Evolutionary conservation across 2,888 invertebrate species (phyloP).

Genomic region (Tricholauxania praeusta): DNA sequence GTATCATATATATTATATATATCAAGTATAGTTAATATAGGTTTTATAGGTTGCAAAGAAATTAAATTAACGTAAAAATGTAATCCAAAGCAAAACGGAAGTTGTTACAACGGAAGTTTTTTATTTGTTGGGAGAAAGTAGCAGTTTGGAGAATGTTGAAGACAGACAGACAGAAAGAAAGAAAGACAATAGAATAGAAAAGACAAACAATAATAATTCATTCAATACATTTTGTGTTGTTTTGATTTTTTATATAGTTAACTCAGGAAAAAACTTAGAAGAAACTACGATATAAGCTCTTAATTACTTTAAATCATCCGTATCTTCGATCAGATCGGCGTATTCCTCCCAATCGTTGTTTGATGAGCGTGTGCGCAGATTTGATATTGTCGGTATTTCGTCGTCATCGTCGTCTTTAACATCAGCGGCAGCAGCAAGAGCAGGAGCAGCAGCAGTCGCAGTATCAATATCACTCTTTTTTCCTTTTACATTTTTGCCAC

Average conservation of each 20-base stretch:
- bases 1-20: too few relatives aligned
- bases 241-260: conserved; percentile 38
- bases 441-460: neutral
- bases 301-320: conserved; percentile 70
- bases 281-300: conserved; percentile 69
- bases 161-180: conserved; percentile 40
- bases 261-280: conserved; percentile 66
- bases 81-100: conserved; percentile 9
- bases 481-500: neutral
- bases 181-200: conserved; percentile 12
- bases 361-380: conserved; percentile 65
- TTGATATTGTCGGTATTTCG: conserved; percentile 64
- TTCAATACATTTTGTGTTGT: neutral
- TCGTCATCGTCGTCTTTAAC: conserved; percentile 51
- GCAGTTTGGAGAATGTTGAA: conserved; percentile 35
- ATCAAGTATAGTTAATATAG: neutral
- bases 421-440: neutral
- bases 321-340: conserved; percentile 68
- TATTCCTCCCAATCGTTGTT: conserved; percentile 68
- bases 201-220: conserved; percentile 23
- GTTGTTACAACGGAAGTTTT: neutral
- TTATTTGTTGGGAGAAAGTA: conserved; percentile 44
- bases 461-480: neutral
- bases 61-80: too few relatives aligned
- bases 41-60: too few relatives aligned